phyloP scores from a whole-genome alignment of 2,113 vertebrate genomes.

The Percina caprodes region DNA sequence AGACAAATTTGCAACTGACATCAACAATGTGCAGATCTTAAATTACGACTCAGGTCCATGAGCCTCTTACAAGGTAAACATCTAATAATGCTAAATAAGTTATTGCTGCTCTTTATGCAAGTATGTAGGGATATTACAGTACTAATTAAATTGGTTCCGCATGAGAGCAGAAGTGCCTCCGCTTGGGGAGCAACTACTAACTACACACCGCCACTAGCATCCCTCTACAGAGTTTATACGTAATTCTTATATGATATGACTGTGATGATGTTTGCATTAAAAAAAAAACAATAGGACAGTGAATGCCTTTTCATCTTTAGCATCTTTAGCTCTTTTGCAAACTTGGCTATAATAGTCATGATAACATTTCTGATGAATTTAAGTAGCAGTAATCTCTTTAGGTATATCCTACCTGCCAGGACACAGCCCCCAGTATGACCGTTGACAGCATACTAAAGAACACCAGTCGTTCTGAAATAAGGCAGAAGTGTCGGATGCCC shows the following conservation, averaged over 20 bases:
- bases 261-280: constrained; percentile 3
- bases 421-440: constrained; percentile 90
- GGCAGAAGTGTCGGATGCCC: constrained; percentile 99
- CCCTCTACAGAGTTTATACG: constrained; percentile 32
- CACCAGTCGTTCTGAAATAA: constrained; percentile 95
- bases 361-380: neutral
- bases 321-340: neutral
- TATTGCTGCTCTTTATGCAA: constrained; percentile 69
- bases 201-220: constrained; percentile 22
- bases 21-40: constrained; percentile 53
- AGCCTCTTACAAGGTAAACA: constrained; percentile 68
- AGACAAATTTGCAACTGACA: constrained; percentile 47
- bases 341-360: neutral
- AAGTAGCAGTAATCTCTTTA: neutral
- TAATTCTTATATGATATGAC: neutral
- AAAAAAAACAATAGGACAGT: neutral
- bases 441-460: constrained; percentile 95
- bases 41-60: constrained; percentile 59
- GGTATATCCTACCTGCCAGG: constrained; percentile 92
- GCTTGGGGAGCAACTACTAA: constrained; percentile 52
- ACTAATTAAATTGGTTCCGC: constrained; percentile 74
- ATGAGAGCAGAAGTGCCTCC: constrained; percentile 48
- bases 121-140: constrained; percentile 71
- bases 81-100: constrained; percentile 74
- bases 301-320: neutral